Percentiles rank a stretch among this genome's conserved stretches.
These are phyloP conservation scores for Oreochromis tanganicae DNA, from an alignment of 2,113 vertebrate species.

Conservation along the genomic window DNA sequence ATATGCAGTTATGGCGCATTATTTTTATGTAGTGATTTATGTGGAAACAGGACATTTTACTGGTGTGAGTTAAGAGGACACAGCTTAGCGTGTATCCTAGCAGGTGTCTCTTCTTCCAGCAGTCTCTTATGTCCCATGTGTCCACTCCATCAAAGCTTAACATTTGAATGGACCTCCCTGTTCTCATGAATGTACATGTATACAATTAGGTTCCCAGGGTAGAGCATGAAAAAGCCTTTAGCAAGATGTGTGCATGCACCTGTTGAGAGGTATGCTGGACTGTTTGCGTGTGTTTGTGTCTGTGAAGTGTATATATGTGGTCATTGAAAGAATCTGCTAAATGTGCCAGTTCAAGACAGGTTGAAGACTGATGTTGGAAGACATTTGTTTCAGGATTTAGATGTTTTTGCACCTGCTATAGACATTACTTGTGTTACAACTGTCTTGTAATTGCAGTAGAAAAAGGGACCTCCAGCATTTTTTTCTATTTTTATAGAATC, in stretches of 20 bases:
- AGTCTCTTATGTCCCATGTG: constrained; percentile 13
- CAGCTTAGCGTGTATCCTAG: neutral
- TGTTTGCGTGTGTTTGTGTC: neutral
- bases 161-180: neutral
- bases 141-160: constrained; percentile 30
- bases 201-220: constrained; percentile 28
- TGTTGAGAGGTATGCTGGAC: constrained; percentile 8
- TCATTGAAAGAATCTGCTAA: neutral
- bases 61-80: neutral
- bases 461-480: neutral
- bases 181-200: neutral
- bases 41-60: neutral
- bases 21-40: neutral
- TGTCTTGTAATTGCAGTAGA: neutral
- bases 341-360: neutral
- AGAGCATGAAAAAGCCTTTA: constrained; percentile 33
- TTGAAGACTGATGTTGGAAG: constrained; percentile 4
- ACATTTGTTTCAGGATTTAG: neutral
- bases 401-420: constrained; percentile 10
- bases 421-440: neutral
- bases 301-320: neutral
- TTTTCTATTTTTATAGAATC: neutral
- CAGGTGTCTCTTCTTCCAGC: constrained; percentile 9
- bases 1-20: neutral
- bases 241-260: constrained; percentile 22